Base-by-base conservation (phyloP, 2,888 invertebrate genomes). In the Cephalotes varians region DNA sequence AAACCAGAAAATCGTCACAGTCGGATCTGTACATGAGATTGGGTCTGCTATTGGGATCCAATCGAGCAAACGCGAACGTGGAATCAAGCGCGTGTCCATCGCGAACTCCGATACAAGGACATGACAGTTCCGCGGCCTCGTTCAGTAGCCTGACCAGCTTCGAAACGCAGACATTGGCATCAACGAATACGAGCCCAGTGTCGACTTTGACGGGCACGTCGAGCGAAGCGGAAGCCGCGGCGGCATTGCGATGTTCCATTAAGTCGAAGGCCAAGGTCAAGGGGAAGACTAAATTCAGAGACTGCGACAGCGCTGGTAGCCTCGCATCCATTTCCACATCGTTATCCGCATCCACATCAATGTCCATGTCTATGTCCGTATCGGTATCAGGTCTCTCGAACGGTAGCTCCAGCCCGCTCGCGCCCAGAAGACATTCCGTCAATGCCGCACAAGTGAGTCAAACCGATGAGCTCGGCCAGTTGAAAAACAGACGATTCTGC, bases 191-290 rank as follows among this genome's bases (percentile, higher is more conserved):
- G 51, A 98, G 98, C 93, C 98, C 98, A 76, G 97, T 98, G n/a
- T 98, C 98, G 40, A 98, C 98, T 0, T 95, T 98, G 58, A 98
- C 98, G 3, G 98, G 97, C 2, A 98, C 98, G 0, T 98, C 98
- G 21, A 94, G 94, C 86, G 94, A 94, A 51, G 94, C 94, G 0
- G 98, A 98, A 91, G 96, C 96, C 82, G 96, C 96, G 88, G 96
- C 96, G 88, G 95, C 96, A 76, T 95, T 87, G 18, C 77, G 90
- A 82, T 69, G 92, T 88, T 85, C 91, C 67, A 51, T 95, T 93
- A 31, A 92, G 60, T 88, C 95, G 93, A 56, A 93, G 95, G 95
- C 7, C 94, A 94, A 88, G 95, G 83, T 86, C 25, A 94, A 94
- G 74, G 90, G 90, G 0, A 94, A 93, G 64, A 90, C 85, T 40